phyloP scores from a whole-genome alignment of 2,888 invertebrate species.

The Sericinus montela region DNA sequence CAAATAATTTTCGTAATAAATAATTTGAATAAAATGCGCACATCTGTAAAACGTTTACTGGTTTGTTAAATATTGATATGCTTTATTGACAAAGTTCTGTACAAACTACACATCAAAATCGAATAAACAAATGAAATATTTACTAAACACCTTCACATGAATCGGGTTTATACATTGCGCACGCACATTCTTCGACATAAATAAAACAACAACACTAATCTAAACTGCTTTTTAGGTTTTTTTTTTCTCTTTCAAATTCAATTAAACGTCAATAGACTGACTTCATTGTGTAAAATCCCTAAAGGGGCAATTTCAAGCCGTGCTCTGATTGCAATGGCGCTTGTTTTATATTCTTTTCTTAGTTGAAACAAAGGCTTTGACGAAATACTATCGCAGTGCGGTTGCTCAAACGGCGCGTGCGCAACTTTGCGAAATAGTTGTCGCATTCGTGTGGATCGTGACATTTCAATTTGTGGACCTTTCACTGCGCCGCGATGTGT shows the following conservation, averaged over 20 bases:
- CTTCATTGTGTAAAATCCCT: not conserved
- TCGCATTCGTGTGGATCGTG: constrained; percentile 55
- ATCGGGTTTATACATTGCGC: too few species aligned
- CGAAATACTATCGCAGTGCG: constrained; percentile 46
- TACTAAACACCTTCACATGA: too few species aligned
- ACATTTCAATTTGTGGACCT: constrained; percentile 62
- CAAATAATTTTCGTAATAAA: too few species aligned
- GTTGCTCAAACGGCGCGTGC: constrained; percentile 54
- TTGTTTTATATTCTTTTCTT: constrained; percentile 13
- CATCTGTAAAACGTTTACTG: too few species aligned
- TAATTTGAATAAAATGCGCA: too few species aligned
- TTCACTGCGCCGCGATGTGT: constrained; percentile 43
- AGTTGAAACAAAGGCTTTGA: constrained; percentile 48
- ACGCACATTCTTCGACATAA: too few species aligned
- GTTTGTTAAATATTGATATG: too few species aligned
- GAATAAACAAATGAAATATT: too few species aligned
- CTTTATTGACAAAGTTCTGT: too few species aligned
- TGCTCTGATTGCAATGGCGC: constrained; percentile 11
- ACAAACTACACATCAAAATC: too few species aligned
- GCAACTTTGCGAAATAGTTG: constrained; percentile 63
- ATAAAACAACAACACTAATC: too few species aligned
- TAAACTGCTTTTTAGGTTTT: too few species aligned
- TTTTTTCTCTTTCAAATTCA: not conserved
- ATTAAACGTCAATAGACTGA: not conserved
- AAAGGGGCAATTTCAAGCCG: not conserved